Percentiles rank a stretch among this genome's conserved stretches.
phyloP scores from a whole-genome alignment of 2,113 vertebrate species.

The Narcine bancroftii region DNA sequence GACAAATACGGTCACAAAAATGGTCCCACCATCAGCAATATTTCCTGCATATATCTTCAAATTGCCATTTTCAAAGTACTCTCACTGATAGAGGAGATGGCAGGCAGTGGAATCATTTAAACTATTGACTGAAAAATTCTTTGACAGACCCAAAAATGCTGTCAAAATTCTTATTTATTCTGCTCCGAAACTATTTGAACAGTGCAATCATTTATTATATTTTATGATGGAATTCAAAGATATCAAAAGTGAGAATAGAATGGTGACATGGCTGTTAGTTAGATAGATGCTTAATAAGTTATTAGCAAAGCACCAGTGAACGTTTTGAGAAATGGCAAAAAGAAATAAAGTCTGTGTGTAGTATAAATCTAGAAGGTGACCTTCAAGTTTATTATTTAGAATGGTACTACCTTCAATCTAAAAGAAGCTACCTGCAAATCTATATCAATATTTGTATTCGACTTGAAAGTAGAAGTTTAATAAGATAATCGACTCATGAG shows the following conservation, averaged over 20 bases:
- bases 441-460: neutral
- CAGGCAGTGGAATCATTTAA: neutral
- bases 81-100: neutral
- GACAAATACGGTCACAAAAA: constrained; percentile 24
- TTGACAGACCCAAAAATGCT: neutral
- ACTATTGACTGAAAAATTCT: neutral
- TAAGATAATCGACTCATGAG: neutral
- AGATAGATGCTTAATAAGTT: neutral
- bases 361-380: neutral
- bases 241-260: neutral
- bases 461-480: neutral
- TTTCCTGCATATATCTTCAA: neutral
- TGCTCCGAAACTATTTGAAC: neutral
- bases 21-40: neutral
- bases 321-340: neutral
- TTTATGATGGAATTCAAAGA: neutral
- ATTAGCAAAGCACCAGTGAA: neutral
- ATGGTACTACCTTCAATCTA: neutral
- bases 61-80: neutral
- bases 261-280: neutral
- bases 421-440: neutral
- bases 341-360: neutral
- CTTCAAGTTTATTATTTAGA: neutral
- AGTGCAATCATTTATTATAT: neutral
- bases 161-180: neutral